Percentiles rank a stretch among this genome's conserved stretches.
phyloP scores from a whole-genome alignment of 1,140 invertebrate genomes.

The Sitophilus oryzae region DNA sequence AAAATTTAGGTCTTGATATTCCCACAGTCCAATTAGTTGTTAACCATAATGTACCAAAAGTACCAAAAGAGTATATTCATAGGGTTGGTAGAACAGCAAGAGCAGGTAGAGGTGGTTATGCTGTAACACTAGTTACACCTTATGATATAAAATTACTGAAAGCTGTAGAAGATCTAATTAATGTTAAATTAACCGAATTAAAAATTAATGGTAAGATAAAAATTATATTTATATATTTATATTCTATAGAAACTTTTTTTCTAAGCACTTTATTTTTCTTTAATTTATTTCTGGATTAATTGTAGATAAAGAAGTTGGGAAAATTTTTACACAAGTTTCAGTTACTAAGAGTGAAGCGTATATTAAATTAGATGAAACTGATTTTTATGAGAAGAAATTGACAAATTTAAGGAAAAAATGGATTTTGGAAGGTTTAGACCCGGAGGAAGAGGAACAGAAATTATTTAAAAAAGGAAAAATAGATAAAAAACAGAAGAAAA shows the following conservation, averaged over 20 bases:
- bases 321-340: constrained; percentile 86
- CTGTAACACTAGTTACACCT: constrained; percentile 88
- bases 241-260: too few species aligned
- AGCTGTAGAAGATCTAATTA: constrained; percentile 79
- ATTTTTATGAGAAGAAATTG: constrained; percentile 82
- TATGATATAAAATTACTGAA: constrained; percentile 83
- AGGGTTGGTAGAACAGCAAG: constrained; percentile 94
- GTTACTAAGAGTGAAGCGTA: constrained; percentile 87
- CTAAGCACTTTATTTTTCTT: background rate
- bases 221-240: too few species aligned
- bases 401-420: constrained; percentile 86
- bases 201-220: constrained; percentile 69
- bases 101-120: constrained; percentile 77
- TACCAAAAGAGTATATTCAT: constrained; percentile 93
- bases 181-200: constrained; percentile 78
- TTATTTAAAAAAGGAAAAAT: constrained; percentile 48
- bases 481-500: constrained; percentile 20
- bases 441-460: constrained; percentile 64
- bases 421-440: constrained; percentile 77
- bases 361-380: constrained; percentile 83
- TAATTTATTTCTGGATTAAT: constrained; percentile 23
- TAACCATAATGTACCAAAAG: constrained; percentile 86
- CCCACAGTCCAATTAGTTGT: constrained; percentile 87
- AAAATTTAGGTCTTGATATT: constrained; percentile 68
- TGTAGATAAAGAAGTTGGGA: constrained; percentile 73